Evolutionary conservation across 1,140 invertebrate species (phyloP), one percentile per base, ranked within the genome.

Genomic region (Drosophila repletoides): DNA sequence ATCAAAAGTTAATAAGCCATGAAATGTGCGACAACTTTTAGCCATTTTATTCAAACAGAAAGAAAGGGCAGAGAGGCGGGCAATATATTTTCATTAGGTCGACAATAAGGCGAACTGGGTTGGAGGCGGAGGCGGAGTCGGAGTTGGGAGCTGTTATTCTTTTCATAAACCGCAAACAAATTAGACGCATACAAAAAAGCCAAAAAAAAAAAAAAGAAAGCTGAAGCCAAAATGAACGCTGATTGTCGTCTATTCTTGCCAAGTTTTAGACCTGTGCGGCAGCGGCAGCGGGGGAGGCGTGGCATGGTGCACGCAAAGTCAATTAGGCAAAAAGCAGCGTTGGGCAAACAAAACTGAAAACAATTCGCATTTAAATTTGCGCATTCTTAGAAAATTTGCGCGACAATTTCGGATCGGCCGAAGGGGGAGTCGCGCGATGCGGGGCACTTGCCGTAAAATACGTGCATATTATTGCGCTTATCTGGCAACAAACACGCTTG

Each of bases 391-490:
- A 75, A 83, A 65, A 48, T 71, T 12, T 51, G 10, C 45, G 33
- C 48, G 59, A 36, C 36, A 38, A 21, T 14, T 10, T 34, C 51
- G 55, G 26, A 26, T 22, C 38, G 17, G 3, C 58, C 5, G 29
- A 38, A n/a, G 10, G 26, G 4, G 24, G 24, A 9, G n/a, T 12
- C 19, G 48, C 31, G 5, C n/a, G 10, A 31, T 15, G 10, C 34
- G 28, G 26, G 43, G 28, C 34, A 70, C 26, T 59, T 59, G 64
- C 58, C 75, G 74, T 84, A 79, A 84, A 84, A 86, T 84, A 75
- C 79, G 79, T 84, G 80, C 79, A 84, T 84, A 84, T 84, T 84
- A 84, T 84, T 74, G 80, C 75, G 79, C 79, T 84, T 84, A 84
- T 84, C 79, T 84, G 69, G 66, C 66, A 86, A 79, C 80, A 84